A percentile compares a stretch with the other conserved stretches of the same genome.
phyloP scores from a whole-genome alignment of 2,888 invertebrate species.

The Urechis unicinctus region DNA sequence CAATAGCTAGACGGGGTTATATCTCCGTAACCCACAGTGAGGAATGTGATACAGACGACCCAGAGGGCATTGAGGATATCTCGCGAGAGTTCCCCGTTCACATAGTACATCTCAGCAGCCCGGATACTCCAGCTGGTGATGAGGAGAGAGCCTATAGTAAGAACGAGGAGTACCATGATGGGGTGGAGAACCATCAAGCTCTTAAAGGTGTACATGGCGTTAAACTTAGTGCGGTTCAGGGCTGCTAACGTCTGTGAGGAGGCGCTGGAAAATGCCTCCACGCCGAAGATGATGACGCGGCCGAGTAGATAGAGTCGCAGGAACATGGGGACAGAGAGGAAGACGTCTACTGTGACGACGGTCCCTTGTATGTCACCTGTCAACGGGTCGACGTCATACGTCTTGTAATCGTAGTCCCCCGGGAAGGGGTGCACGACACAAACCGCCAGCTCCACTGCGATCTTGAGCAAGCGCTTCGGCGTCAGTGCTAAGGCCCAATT shows the following conservation, averaged over 20 bases:
- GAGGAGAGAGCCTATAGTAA: constrained; percentile 98
- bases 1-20: constrained; percentile 99
- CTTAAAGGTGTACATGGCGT: constrained; percentile 87
- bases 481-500: too few species aligned
- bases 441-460: constrained; percentile 62
- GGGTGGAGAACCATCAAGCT: constrained; percentile 99
- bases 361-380: too few species aligned
- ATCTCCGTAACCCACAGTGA: constrained; percentile 97
- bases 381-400: too few species aligned
- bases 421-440: constrained; percentile 81
- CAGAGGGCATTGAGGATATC: constrained; percentile 94
- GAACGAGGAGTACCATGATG: constrained; percentile 89
- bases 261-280: constrained; percentile 98
- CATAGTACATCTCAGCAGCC: too few species aligned
- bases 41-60: constrained; percentile 99
- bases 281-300: constrained; percentile 97
- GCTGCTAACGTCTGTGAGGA: constrained; percentile 75
- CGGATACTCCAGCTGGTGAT: constrained; percentile 97
- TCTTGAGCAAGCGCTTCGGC: too few species aligned
- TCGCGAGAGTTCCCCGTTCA: too few species aligned
- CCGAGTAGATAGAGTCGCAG: constrained; percentile 97
- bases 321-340: constrained; percentile 98
- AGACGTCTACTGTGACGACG: constrained; percentile 64
- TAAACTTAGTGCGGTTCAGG: constrained; percentile 57
- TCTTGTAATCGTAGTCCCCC: constrained; percentile 6